phyloP scores from a whole-genome alignment of 1,140 invertebrate species.

The Lepidotrigona ventralis region DNA sequence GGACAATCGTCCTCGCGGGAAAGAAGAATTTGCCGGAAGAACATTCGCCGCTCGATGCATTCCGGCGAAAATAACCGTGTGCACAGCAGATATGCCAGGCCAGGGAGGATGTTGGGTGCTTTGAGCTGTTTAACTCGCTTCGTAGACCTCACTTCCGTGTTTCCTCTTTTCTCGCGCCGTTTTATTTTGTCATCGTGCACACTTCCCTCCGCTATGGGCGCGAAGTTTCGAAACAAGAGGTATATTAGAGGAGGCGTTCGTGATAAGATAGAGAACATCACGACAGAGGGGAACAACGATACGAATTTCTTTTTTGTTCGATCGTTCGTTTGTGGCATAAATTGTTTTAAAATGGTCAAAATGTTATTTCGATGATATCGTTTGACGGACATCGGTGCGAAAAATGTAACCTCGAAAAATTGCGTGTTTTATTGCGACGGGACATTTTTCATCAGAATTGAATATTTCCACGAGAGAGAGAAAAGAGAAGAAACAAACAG shows the following conservation, averaged over 20 bases:
- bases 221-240: neutral
- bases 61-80: slow-evolving; percentile 40
- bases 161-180: neutral
- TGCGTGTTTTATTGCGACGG: too few relatives aligned
- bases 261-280: neutral
- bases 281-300: neutral
- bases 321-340: too few relatives aligned
- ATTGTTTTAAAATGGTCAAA: too few relatives aligned
- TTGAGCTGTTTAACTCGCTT: slow-evolving; percentile 9
- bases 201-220: neutral
- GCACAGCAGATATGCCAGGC: neutral
- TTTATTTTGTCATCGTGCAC: too few relatives aligned
- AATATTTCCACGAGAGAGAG: too few relatives aligned
- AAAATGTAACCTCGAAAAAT: too few relatives aligned
- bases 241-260: neutral
- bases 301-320: neutral
- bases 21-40: neutral
- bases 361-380: too few relatives aligned
- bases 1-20: slow-evolving; percentile 19
- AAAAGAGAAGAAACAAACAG: too few relatives aligned
- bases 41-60: slow-evolving; percentile 2
- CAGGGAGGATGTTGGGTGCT: neutral
- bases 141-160: slow-evolving; percentile 12
- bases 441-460: too few relatives aligned
- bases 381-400: too few relatives aligned